Conservation (phyloP, 2,888 invertebrate genomes). For the Iphiclides podalirius region DNA sequence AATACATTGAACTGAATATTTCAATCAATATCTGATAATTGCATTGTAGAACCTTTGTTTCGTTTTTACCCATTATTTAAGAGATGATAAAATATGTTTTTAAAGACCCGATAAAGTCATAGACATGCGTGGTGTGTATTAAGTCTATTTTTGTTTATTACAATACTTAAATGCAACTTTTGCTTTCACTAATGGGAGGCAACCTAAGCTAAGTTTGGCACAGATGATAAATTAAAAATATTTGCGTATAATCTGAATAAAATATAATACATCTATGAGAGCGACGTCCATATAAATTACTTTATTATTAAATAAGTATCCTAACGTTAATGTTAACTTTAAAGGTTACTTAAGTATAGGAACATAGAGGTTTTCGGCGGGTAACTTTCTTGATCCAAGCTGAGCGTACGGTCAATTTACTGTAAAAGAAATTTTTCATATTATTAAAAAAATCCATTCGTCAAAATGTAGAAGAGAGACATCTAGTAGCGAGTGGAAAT, state of each 20-base stretch:
- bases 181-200: no score
- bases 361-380: conserved; percentile 56
- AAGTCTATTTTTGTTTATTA: no score
- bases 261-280: neutral
- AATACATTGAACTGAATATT: no score
- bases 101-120: no score
- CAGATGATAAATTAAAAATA: neutral
- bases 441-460: no score
- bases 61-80: no score
- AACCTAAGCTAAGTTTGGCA: conserved; percentile 11
- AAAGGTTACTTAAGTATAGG: conserved; percentile 43
- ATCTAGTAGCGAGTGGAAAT: neutral
- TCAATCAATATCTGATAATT: no score
- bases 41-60: no score
- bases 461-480: neutral
- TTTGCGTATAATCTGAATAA: no score
- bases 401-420: conserved; percentile 27
- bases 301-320: conserved; percentile 43
- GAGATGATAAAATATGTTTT: no score
- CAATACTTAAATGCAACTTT: no score
- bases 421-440: conserved; percentile 28
- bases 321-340: conserved; percentile 30
- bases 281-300: conserved; percentile 21
- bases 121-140: neutral
- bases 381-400: conserved; percentile 39